Evolutionary conservation across 2,113 vertebrate genomes (phyloP), one percentile per base, ranked within the genome.

Genomic region (Struthidea cinerea): DNA sequence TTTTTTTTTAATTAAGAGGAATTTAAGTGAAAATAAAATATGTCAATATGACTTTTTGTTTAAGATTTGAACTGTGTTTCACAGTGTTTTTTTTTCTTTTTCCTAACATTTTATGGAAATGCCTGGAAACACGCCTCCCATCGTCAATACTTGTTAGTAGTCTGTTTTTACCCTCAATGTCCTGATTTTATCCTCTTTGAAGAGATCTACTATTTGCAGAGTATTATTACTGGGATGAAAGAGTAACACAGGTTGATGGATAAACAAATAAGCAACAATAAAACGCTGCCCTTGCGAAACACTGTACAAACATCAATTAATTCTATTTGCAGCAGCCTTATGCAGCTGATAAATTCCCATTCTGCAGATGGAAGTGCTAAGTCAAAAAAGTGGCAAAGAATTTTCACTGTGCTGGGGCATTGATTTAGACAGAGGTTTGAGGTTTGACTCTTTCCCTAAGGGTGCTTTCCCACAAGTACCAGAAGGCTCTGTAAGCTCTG

Each of bases 281-380:
- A 96, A 95, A 79, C 1, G 24, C 79, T 90, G 71, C 56, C 52
- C 68, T 88, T 90, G 73, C 76, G 92, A 90, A 93, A 56, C 55
- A 71, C 60, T 80, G n/a, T 81, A 42, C 82, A 95, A 96, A 88
- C 60, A 90, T 90, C 85, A 95, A 88, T 93, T 96, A 93, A 81
- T 93, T 92, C 55, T 59, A 56, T 92, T 68, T 78, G 64, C 76
- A 81, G 49, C 28, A 90, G 52, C 42, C 32, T 74, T 85, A 49
- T 16, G 42, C 68, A 95, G 78, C 59, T 92, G 79, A 55, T 86
- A 70, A 90, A 93, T n/a, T 78, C 56, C 46, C 32, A 21, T 90
- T 60, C 60, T 91, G 79, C 60, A 92, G 47, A 74, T 44, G 64
- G 63, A 83, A 93, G 27, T 70, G 11, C 30, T 65, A 77, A 88